Conservation (phyloP, 2,113 vertebrate species). For the Pachypanchax playfairii region DNA sequence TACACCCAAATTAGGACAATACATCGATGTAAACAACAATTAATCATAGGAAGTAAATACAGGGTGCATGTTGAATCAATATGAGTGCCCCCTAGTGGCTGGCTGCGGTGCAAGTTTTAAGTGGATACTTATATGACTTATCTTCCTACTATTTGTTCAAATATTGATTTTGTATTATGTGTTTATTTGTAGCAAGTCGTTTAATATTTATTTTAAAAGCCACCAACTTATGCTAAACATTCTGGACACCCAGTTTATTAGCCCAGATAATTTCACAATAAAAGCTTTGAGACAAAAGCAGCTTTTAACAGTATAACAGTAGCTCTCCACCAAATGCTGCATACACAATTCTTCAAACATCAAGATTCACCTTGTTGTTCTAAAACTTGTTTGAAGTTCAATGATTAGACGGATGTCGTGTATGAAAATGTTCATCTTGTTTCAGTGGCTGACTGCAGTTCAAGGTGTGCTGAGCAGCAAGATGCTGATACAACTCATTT, state of each 20-base stretch:
- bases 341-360: background rate
- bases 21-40: too few relatives aligned
- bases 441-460: constrained; percentile 30
- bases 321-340: constrained; percentile 6
- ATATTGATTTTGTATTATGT: too few relatives aligned
- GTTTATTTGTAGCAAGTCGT: too few relatives aligned
- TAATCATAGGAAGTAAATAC: too few relatives aligned
- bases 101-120: too few relatives aligned
- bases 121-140: too few relatives aligned
- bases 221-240: too few relatives aligned
- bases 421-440: constrained; percentile 18
- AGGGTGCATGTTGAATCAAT: too few relatives aligned
- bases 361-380: background rate
- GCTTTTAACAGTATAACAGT: constrained; percentile 17
- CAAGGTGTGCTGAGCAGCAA: constrained; percentile 15
- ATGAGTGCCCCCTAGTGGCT: too few relatives aligned
- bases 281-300: background rate
- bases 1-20: too few relatives aligned
- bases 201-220: too few relatives aligned
- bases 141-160: too few relatives aligned
- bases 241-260: background rate
- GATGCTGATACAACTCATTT: constrained; percentile 46
- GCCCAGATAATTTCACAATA: background rate
- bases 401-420: constrained; percentile 3
- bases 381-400: constrained; percentile 23